phyloP scores from a whole-genome alignment of 2,888 invertebrate genomes.

The Phortica okadai region DNA sequence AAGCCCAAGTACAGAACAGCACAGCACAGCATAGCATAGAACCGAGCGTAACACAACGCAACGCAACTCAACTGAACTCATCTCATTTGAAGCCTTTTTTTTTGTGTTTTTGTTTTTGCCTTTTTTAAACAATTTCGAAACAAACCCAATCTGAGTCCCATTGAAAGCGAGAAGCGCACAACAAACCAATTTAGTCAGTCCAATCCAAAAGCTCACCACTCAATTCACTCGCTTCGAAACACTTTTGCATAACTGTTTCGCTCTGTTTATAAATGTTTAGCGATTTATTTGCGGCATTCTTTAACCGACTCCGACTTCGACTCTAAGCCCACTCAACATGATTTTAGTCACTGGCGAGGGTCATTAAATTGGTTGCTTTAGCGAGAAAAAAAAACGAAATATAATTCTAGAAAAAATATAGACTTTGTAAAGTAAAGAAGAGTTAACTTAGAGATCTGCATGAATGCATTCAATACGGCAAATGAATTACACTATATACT shows the following conservation, averaged over 20 bases:
- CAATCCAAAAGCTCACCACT: background rate
- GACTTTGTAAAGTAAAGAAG: too few relatives aligned
- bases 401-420: too few relatives aligned
- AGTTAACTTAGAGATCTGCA: too few relatives aligned
- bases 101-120: background rate
- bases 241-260: conserved; percentile 64
- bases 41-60: background rate
- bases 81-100: background rate
- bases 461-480: too few relatives aligned
- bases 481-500: too few relatives aligned
- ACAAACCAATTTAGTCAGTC: conserved; percentile 1
- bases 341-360: too few relatives aligned
- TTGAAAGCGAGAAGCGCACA: too few relatives aligned
- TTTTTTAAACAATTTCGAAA: background rate
- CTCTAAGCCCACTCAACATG: too few relatives aligned
- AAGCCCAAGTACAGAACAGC: background rate
- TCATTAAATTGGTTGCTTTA: too few relatives aligned
- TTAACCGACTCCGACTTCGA: background rate
- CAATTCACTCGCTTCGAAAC: conserved; percentile 33
- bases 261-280: conserved; percentile 68
- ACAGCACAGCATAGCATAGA: background rate
- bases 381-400: too few relatives aligned
- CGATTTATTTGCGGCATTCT: conserved; percentile 65
- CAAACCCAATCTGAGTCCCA: too few relatives aligned
- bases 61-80: background rate